Evolutionary conservation across 1,140 invertebrate species (phyloP).

Genomic region (Leptinotarsa defecta): DNA sequence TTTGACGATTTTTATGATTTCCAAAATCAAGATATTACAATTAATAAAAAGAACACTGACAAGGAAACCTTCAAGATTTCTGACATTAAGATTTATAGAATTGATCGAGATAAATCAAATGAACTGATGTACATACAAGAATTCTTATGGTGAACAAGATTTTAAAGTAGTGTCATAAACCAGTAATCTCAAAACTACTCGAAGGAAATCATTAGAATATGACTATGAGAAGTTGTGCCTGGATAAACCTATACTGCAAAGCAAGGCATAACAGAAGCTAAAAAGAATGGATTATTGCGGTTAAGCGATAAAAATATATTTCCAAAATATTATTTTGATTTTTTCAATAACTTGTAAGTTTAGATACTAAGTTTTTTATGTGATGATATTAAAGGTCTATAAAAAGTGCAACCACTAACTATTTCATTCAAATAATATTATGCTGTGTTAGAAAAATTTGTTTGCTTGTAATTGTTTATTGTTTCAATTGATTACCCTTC

Average conservation of each 20-base stretch:
- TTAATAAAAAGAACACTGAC: conserved; percentile 10
- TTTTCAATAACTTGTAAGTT: background rate
- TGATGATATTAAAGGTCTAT: background rate
- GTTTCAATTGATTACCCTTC: no score
- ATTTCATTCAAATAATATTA: background rate
- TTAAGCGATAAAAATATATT: background rate
- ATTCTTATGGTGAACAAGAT: background rate
- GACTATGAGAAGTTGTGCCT: background rate
- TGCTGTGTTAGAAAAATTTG: background rate
- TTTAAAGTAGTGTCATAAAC: no score
- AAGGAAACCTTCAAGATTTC: conserved; percentile 11
- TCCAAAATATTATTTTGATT: conserved; percentile 11
- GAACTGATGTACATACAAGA: background rate
- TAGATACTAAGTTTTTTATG: background rate
- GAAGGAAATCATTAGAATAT: background rate
- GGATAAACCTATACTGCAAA: conserved; percentile 3
- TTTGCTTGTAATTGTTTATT: no score
- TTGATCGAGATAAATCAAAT: background rate
- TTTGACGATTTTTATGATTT: background rate
- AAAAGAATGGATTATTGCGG: background rate
- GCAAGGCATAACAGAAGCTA: conserved; percentile 10
- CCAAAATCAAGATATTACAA: background rate
- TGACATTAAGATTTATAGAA: background rate
- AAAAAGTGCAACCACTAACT: background rate
- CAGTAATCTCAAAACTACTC: no score